Evolutionary conservation across 2,113 vertebrate species (phyloP).

Genomic region (Microcebus tavaratra): DNA sequence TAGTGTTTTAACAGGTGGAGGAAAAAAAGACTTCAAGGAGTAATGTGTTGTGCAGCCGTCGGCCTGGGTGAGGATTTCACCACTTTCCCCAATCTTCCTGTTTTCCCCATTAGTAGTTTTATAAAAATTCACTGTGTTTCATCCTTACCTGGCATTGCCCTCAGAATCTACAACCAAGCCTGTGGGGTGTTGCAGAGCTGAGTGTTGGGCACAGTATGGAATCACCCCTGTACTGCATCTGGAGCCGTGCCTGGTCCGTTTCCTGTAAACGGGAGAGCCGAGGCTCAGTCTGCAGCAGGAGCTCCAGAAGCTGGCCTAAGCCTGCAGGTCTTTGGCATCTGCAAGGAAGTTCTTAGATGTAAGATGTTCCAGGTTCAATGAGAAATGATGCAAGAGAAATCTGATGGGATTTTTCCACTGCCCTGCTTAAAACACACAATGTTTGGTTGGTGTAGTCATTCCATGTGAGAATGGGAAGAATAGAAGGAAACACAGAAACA

Average conservation of each 20-base stretch:
- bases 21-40: conserved; percentile 18
- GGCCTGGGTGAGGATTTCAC: conserved; percentile 29
- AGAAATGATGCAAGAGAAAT: background rate
- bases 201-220: background rate
- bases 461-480: background rate
- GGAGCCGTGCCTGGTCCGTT: background rate
- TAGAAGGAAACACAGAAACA: background rate
- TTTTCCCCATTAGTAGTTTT: conserved; percentile 26
- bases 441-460: background rate
- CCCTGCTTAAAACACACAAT: background rate
- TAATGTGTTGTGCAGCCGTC: background rate
- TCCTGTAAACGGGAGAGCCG: conserved; percentile 60
- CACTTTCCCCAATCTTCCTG: conserved; percentile 56
- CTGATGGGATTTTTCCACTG: background rate
- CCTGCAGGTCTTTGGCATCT: background rate
- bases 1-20: conserved; percentile 57
- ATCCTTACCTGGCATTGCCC: background rate
- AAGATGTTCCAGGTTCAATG: background rate
- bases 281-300: background rate
- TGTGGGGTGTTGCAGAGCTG: background rate
- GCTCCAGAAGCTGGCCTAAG: background rate
- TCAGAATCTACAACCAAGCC: background rate
- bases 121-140: conserved; percentile 24
- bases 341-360: fast-evolving
- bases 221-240: background rate